Conservation (phyloP, 2,113 vertebrate genomes). For the Mastomys natalensis region DNA sequence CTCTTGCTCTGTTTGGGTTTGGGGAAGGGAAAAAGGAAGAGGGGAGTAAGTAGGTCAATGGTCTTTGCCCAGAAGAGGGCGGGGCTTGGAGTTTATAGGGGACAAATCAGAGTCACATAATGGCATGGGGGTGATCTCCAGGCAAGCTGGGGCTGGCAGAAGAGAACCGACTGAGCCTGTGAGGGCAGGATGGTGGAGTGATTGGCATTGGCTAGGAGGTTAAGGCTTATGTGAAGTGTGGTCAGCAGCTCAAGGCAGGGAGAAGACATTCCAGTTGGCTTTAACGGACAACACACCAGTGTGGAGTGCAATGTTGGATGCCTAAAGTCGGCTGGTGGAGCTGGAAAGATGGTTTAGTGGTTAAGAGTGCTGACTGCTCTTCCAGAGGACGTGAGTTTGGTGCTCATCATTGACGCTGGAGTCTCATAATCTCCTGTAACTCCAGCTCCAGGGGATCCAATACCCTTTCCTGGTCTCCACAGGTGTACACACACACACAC, state of each 20-base stretch:
- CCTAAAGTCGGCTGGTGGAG: background rate
- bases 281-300: background rate
- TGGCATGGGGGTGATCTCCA: background rate
- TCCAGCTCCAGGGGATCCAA: background rate
- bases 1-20: background rate
- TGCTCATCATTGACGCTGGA: background rate
- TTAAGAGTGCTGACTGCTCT: background rate
- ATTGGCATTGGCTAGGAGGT: background rate
- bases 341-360: background rate
- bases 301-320: too few relatives aligned
- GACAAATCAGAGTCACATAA: background rate
- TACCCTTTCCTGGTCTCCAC: background rate
- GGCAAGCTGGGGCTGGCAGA: background rate
- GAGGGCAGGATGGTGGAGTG: background rate
- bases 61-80: background rate
- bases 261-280: background rate
- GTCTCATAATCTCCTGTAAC: background rate
- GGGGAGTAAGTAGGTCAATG: too few relatives aligned
- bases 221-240: background rate
- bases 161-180: background rate
- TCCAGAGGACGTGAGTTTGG: background rate
- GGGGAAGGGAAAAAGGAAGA: background rate
- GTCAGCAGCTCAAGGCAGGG: background rate
- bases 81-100: too few relatives aligned
- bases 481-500: too few relatives aligned